Percentiles rank a stretch among this genome's conserved stretches.
phyloP scores from a whole-genome alignment of 1,140 invertebrate genomes.

The Heliconius congener region DNA sequence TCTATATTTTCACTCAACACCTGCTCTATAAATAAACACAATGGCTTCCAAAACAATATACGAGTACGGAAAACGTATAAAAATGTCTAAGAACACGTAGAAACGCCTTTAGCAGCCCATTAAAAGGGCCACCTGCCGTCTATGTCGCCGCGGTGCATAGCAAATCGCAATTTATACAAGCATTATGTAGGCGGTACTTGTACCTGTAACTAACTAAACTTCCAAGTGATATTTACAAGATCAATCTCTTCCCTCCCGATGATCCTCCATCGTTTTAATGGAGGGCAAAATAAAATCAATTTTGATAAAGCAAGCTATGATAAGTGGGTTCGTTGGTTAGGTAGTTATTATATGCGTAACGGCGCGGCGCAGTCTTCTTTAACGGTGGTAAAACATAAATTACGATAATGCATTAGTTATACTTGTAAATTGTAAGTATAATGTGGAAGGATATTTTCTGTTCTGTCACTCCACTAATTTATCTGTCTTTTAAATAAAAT shows the following conservation, averaged over 20 bases:
- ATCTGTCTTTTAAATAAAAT: too few species aligned
- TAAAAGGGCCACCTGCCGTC: constrained; percentile 63
- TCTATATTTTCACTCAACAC: neutral
- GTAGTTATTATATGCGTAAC: neutral
- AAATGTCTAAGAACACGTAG: constrained; percentile 24
- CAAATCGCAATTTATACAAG: constrained; percentile 67
- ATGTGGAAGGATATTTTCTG: neutral
- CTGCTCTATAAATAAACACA: constrained; percentile 4
- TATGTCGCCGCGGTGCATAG: constrained; percentile 56
- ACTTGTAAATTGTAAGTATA: neutral
- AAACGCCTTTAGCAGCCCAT: constrained; percentile 29
- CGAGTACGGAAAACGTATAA: constrained; percentile 14
- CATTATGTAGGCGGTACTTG: constrained; percentile 51
- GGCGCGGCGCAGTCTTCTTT: neutral
- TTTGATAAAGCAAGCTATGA: constrained; percentile 20
- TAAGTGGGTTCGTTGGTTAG: constrained; percentile 14
- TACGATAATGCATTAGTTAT: neutral
- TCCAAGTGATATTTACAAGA: constrained; percentile 29
- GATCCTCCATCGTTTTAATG: constrained; percentile 29
- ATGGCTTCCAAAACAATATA: constrained; percentile 16
- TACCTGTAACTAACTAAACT: constrained; percentile 33
- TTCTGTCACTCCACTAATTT: too few species aligned
- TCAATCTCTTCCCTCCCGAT: constrained; percentile 18
- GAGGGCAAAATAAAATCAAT: constrained; percentile 30
- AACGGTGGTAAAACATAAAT: neutral